phyloP scores from a whole-genome alignment of 1,140 invertebrate species.

The Plodia interpunctella region DNA sequence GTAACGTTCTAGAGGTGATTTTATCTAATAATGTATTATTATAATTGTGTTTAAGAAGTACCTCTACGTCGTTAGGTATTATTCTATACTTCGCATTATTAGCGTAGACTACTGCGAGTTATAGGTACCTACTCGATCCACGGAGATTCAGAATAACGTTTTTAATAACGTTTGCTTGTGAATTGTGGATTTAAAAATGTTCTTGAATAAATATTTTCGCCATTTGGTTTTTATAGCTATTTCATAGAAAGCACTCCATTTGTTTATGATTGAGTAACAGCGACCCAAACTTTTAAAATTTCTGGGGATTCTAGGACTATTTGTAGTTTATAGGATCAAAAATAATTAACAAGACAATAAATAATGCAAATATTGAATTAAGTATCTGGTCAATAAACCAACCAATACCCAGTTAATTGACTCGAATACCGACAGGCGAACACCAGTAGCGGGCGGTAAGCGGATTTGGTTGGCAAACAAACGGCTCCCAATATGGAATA shows the following conservation, averaged over 20 bases:
- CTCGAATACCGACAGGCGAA: slow-evolving; percentile 5
- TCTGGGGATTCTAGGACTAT: too few species aligned
- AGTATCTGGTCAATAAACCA: slow-evolving; percentile 1
- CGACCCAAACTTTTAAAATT: too few species aligned
- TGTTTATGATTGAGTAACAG: too few species aligned
- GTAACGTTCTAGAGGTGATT: neutral
- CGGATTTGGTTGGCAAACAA: slow-evolving; percentile 37
- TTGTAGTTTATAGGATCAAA: too few species aligned
- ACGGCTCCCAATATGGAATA: neutral
- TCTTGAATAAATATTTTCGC: too few species aligned
- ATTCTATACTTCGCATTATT: slow-evolving; percentile 27
- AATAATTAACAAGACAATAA: too few species aligned
- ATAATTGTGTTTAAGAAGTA: neutral
- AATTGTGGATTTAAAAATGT: too few species aligned
- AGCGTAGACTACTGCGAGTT: neutral
- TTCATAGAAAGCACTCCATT: too few species aligned
- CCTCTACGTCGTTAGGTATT: neutral
- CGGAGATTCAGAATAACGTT: too few species aligned
- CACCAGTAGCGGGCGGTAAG: slow-evolving; percentile 25
- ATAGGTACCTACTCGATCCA: too few species aligned
- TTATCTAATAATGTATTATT: neutral
- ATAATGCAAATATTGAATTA: neutral
- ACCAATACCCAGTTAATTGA: slow-evolving; percentile 3
- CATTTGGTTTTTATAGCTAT: too few species aligned
- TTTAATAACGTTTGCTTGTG: too few species aligned